These are phyloP conservation scores for Pyrocoelia pectoralis DNA, from an alignment of 2,888 invertebrate genomes.

Conservation along the genomic window DNA sequence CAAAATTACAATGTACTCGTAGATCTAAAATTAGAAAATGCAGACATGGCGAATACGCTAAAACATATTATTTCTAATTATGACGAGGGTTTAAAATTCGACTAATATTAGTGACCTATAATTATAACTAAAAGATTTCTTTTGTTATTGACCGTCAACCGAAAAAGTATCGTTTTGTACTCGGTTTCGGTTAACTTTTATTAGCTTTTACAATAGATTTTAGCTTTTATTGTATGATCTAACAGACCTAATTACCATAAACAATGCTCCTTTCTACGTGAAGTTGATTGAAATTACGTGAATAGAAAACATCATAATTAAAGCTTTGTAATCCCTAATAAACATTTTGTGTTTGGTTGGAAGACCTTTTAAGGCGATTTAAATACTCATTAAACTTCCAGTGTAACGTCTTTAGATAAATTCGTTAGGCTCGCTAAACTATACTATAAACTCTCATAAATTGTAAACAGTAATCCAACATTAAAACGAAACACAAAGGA, in stretches of 20 bases:
- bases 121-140: constrained; percentile 30
- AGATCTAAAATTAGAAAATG: constrained; percentile 18
- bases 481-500: not conserved
- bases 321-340: constrained; percentile 2
- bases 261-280: constrained; percentile 2
- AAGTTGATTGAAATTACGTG: constrained; percentile 1
- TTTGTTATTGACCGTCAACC: constrained; percentile 23
- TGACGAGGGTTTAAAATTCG: constrained; percentile 25
- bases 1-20: constrained; percentile 27
- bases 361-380: not conserved
- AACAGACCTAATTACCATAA: constrained; percentile 8
- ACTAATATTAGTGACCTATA: constrained; percentile 20
- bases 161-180: constrained; percentile 20
- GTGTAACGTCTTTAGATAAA: not conserved
- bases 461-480: not conserved
- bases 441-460: not conserved
- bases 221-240: not conserved
- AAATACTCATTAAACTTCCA: constrained; percentile 7
- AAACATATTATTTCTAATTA: constrained; percentile 26
- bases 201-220: not conserved
- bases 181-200: constrained; percentile 4
- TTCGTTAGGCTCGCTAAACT: not conserved
- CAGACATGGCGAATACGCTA: constrained; percentile 14
- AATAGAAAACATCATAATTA: constrained; percentile 8
- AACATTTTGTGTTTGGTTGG: not conserved